Conservation (phyloP, 2,888 invertebrate genomes). For the Eulithis prunata region DNA sequence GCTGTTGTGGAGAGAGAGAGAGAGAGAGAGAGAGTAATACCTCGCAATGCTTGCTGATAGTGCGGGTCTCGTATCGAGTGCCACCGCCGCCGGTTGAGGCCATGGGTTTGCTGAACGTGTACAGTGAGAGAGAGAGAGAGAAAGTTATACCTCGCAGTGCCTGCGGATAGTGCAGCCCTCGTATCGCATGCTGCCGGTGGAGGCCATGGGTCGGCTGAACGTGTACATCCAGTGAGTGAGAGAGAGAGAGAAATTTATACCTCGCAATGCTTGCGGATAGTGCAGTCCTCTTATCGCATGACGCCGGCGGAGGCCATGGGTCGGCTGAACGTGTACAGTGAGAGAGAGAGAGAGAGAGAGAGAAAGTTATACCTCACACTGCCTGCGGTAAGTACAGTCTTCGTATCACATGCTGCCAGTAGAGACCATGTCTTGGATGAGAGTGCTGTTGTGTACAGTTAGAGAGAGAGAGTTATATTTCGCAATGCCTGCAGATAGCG, state of each 20-base stretch:
- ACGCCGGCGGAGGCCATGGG: background rate
- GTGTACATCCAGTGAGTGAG: background rate
- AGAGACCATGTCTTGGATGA: conserved; percentile 97
- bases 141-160: conserved; percentile 1
- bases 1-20: too few relatives aligned
- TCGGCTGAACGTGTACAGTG: background rate
- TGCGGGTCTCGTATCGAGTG: background rate
- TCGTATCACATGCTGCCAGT: conserved; percentile 97
- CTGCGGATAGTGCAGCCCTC: background rate
- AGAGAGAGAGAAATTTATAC: background rate
- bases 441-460: conserved; percentile 86
- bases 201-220: conserved; percentile 2
- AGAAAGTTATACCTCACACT: conserved; percentile 34
- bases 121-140: background rate
- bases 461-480: background rate
- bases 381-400: conserved; percentile 94
- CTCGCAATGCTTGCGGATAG: background rate
- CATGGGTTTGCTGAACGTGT: background rate
- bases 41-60: background rate
- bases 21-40: background rate
- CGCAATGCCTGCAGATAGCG: background rate
- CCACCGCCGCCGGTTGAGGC: background rate
- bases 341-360: too few relatives aligned
- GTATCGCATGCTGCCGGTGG: background rate
- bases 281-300: background rate